A percentile compares a stretch with the other conserved stretches of the same genome.
Evolutionary conservation across 2,888 invertebrate genomes (phyloP).

Genomic region (Uropetala carovei): DNA sequence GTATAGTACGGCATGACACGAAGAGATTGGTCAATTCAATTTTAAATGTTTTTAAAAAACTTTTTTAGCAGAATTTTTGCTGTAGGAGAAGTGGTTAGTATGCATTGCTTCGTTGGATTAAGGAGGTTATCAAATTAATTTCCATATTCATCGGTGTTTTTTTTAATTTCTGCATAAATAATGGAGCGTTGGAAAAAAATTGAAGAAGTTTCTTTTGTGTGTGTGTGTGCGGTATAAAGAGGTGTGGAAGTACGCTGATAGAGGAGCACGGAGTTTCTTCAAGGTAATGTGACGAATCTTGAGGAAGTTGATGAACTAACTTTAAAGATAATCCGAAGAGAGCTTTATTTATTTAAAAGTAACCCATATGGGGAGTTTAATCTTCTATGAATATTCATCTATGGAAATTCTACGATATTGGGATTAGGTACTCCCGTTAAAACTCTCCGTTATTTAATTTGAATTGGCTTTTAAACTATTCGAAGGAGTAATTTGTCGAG

Average conservation of each 20-base stretch:
- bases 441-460: background rate
- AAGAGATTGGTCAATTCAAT: slow-evolving; percentile 13
- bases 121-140: slow-evolving; percentile 28
- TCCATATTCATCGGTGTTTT: slow-evolving; percentile 8
- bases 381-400: slow-evolving; percentile 3
- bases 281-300: background rate
- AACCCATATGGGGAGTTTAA: background rate
- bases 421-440: background rate
- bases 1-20: background rate
- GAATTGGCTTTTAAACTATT: background rate
- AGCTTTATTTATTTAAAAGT: background rate
- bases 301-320: background rate
- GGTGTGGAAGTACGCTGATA: background rate
- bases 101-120: slow-evolving; percentile 13
- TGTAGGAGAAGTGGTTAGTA: background rate
- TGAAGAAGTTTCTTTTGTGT: background rate
- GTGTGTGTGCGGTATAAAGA: background rate
- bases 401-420: background rate
- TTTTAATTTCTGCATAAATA: background rate
- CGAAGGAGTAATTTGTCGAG: too few species aligned
- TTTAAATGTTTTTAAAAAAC: background rate
- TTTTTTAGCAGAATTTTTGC: background rate
- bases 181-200: background rate
- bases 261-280: background rate
- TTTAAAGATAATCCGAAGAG: background rate